Evolutionary conservation across 2,113 vertebrate genomes (phyloP).

Genomic region (Mesembrinibis cayennensis): DNA sequence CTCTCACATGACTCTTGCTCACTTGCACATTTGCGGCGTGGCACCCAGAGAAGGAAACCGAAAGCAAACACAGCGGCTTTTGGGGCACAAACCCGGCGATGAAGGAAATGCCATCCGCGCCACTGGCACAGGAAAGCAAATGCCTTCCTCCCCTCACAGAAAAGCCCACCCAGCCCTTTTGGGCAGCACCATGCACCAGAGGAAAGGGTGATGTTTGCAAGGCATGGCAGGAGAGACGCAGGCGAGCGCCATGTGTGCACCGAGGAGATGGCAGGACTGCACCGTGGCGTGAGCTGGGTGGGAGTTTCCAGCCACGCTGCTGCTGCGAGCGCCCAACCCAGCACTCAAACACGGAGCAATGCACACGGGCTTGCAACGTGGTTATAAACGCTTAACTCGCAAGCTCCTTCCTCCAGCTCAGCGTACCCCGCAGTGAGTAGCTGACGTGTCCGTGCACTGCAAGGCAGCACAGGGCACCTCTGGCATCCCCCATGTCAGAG

Average conservation of each 20-base stretch:
- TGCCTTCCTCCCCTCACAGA: accelerated
- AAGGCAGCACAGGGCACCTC: accelerated
- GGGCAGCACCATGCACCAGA: accelerated
- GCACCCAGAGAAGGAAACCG: background rate
- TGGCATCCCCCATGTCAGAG: background rate
- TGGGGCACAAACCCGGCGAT: accelerated
- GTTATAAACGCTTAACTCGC: background rate
- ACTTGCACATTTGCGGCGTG: accelerated
- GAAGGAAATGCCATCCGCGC: accelerated
- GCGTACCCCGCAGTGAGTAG: accelerated
- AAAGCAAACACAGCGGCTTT: background rate
- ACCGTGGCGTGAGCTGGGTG: accelerated
- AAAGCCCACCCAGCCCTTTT: accelerated
- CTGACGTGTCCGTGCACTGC: accelerated
- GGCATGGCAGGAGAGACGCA: accelerated
- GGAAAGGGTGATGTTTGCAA: background rate
- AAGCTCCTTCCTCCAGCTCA: background rate
- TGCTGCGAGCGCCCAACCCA: background rate
- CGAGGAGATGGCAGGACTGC: background rate
- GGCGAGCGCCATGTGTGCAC: accelerated
- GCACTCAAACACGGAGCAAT: background rate
- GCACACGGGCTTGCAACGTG: accelerated
- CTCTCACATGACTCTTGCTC: background rate
- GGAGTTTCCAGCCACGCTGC: background rate
- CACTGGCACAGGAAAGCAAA: accelerated